A percentile compares a stretch with the other conserved stretches of the same genome.
Conservation (phyloP, 2,113 vertebrate species). For the Clarias magur region DNA sequence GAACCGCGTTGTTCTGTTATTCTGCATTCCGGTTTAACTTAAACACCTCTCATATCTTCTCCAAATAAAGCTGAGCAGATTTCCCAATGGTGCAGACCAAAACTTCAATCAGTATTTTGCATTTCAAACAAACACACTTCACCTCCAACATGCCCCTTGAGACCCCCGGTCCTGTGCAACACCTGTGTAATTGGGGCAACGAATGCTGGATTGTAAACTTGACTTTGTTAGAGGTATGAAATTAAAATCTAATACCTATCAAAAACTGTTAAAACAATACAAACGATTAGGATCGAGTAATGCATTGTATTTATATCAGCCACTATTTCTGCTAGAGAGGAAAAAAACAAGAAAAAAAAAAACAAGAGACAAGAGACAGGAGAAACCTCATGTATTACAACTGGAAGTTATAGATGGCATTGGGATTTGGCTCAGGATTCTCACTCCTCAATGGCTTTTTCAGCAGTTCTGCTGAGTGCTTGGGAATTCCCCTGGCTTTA, state of each 20-base stretch:
- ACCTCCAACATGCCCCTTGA: constrained; percentile 15
- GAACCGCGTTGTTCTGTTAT: no score
- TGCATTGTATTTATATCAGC: background rate
- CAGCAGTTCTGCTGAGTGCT: background rate
- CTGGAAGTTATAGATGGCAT: background rate
- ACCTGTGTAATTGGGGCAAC: constrained; percentile 2
- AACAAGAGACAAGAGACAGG: background rate
- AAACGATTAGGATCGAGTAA: background rate
- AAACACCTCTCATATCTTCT: background rate
- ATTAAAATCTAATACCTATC: background rate
- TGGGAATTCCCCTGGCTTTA: background rate
- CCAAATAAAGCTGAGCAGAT: background rate
- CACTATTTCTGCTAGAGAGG: background rate
- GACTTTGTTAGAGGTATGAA: background rate
- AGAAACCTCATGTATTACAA: background rate
- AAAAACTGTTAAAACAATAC: background rate
- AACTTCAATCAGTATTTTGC: constrained; percentile 12
- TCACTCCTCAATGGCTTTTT: background rate
- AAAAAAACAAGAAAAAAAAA: background rate
- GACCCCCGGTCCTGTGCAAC: background rate
- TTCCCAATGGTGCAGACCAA: constrained; percentile 3
- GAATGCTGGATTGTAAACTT: background rate
- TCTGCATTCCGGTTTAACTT: no score
- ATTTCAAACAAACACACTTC: constrained; percentile 33
- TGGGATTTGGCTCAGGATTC: background rate